phyloP scores from a whole-genome alignment of 2,113 vertebrate species.

The Dermatemys mawii region DNA sequence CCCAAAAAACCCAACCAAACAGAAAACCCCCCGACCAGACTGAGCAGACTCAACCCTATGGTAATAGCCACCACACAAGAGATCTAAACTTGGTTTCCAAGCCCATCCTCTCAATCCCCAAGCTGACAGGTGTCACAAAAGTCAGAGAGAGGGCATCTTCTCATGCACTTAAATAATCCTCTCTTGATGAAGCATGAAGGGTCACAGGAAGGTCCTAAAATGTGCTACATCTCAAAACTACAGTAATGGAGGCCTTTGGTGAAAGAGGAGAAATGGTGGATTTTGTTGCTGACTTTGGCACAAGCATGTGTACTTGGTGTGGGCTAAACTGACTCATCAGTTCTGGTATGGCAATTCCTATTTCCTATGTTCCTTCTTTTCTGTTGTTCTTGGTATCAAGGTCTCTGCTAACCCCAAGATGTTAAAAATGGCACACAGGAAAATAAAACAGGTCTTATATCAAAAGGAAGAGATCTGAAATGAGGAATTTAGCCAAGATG shows the following conservation, averaged over 20 bases:
- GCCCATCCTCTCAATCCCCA: neutral
- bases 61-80: neutral
- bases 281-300: neutral
- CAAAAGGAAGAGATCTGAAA: constrained; percentile 6
- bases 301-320: neutral
- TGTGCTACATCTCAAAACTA: neutral
- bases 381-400: neutral
- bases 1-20: neutral
- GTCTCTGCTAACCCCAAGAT: constrained; percentile 5
- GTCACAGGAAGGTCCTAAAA: neutral
- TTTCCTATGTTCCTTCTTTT: constrained; percentile 46
- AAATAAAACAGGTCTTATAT: neutral
- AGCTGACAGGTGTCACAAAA: neutral
- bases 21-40: neutral
- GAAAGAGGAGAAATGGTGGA: neutral
- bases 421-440: constrained; percentile 6
- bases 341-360: neutral
- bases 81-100: neutral
- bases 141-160: too few species aligned
- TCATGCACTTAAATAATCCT: neutral
- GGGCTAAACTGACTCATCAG: neutral
- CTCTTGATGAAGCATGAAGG: neutral
- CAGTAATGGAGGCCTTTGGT: neutral
- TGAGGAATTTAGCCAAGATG: constrained; percentile 8
- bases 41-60: neutral